phyloP scores from a whole-genome alignment of 2,113 vertebrate species.

The Falco punctatus region DNA sequence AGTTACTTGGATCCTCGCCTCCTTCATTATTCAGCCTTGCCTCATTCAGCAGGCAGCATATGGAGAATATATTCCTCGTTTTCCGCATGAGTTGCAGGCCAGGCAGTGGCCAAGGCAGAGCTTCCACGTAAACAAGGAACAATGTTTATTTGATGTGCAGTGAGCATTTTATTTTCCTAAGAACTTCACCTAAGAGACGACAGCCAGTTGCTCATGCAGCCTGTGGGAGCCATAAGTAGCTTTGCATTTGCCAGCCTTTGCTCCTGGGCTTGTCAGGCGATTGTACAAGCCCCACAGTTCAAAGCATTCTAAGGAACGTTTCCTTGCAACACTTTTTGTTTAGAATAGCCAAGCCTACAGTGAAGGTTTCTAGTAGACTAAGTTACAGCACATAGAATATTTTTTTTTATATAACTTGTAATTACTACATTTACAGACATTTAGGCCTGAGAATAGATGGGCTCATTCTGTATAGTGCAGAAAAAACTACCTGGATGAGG shows the following conservation, averaged over 20 bases:
- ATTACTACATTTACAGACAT: background rate
- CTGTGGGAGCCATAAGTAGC: background rate
- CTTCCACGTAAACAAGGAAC: background rate
- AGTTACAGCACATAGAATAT: background rate
- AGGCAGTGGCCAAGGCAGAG: background rate
- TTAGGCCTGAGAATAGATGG: background rate
- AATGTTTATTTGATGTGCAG: background rate
- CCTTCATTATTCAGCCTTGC: background rate
- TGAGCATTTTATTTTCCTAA: background rate
- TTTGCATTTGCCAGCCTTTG: background rate
- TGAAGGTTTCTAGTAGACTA: background rate
- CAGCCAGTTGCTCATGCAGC: background rate
- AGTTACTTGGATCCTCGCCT: background rate
- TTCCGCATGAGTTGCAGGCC: background rate
- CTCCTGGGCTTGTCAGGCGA: background rate
- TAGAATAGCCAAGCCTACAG: background rate
- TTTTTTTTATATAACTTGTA: background rate
- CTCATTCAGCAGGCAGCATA: background rate
- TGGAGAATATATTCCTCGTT: background rate
- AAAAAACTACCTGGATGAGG: background rate
- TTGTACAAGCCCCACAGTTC: background rate
- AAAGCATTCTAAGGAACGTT: slow-evolving; percentile 18
- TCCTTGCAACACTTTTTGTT: slow-evolving; percentile 32
- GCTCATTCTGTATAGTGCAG: background rate
- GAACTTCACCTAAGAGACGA: background rate